Percentiles rank a stretch among this genome's conserved stretches.
These are phyloP conservation scores for Python bivittatus DNA, from an alignment of 2,113 vertebrate species.

Conservation along the genomic window DNA sequence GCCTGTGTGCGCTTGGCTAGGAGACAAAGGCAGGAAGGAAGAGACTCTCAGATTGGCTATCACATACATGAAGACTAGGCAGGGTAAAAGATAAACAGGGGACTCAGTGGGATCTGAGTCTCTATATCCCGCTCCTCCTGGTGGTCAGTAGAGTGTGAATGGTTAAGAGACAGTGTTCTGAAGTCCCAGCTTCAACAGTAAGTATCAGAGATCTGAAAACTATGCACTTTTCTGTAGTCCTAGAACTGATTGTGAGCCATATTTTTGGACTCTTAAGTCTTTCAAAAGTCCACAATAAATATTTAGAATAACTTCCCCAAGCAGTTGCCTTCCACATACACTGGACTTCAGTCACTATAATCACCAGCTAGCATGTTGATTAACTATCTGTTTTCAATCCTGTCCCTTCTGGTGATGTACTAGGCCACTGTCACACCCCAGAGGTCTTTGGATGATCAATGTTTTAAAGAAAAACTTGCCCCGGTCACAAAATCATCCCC, in stretches of 20 bases:
- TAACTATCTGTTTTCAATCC: neutral
- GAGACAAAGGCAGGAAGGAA: neutral
- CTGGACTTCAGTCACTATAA: neutral
- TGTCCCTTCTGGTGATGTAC: neutral
- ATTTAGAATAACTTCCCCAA: no score
- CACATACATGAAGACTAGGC: no score
- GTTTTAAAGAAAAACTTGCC: neutral
- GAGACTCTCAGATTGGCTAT: neutral
- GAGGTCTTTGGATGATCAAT: neutral
- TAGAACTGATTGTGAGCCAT: neutral
- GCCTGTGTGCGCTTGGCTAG: neutral
- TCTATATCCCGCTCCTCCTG: neutral
- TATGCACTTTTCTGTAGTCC: neutral
- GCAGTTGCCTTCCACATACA: no score
- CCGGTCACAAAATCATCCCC: neutral
- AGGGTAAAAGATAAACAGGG: neutral
- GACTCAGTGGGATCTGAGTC: neutral
- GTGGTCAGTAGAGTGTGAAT: neutral
- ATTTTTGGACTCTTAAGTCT: no score
- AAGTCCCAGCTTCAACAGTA: neutral
- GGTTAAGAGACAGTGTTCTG: neutral
- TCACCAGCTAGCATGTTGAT: neutral
- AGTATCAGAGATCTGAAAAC: neutral
- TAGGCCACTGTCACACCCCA: neutral
- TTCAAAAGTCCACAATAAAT: no score